phyloP scores from a whole-genome alignment of 2,113 vertebrate genomes.

The Athene cunicularia region DNA sequence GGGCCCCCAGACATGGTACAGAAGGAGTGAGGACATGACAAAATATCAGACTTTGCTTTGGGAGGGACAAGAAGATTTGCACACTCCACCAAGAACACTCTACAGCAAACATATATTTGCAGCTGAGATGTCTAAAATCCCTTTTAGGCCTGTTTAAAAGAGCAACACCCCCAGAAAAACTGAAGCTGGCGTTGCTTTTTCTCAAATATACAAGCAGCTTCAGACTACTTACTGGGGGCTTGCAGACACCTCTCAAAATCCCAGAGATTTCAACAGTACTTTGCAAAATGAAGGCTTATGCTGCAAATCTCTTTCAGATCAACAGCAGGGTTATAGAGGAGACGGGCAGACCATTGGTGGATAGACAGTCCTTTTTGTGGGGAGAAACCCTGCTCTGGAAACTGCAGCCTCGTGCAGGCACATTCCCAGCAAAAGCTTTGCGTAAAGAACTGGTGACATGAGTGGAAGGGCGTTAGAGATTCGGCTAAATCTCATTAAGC shows the following conservation, averaged over 20 bases:
- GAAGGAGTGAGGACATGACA: not conserved
- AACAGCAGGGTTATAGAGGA: not conserved
- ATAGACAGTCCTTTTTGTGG: not conserved
- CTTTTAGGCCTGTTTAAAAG: not conserved
- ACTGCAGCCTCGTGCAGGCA: not conserved
- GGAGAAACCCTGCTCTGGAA: not conserved
- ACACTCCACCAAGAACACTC: not conserved
- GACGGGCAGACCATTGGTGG: not conserved
- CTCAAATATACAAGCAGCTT: not conserved
- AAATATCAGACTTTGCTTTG: not conserved
- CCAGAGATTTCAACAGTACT: not conserved
- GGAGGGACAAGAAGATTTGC: not conserved
- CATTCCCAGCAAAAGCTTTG: not conserved
- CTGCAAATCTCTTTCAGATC: not conserved
- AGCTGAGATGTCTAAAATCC: not conserved
- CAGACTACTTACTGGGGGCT: not conserved
- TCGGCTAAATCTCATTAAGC: not conserved
- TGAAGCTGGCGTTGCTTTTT: not conserved
- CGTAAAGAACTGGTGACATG: fast-evolving
- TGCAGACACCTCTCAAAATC: not conserved
- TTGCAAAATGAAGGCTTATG: not conserved
- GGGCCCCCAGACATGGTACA: not conserved
- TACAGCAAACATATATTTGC: not conserved
- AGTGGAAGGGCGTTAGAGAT: not conserved
- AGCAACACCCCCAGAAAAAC: not conserved